These are phyloP conservation scores for Stramonita haemastoma DNA, from an alignment of 2,888 invertebrate species.

Conservation along the genomic window DNA sequence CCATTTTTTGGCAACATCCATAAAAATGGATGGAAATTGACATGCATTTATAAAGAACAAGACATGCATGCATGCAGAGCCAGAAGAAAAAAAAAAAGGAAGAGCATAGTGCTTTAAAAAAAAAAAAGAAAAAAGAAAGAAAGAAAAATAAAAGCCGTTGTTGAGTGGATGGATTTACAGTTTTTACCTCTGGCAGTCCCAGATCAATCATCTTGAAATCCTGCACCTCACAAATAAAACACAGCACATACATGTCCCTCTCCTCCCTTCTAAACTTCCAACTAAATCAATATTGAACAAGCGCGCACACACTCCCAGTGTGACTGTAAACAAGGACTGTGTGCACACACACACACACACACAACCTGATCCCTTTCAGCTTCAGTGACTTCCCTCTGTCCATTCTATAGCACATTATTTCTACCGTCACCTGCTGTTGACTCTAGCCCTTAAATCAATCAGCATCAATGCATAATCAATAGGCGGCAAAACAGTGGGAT, in stretches of 20 bases:
- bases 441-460: not conserved
- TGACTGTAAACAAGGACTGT: not conserved
- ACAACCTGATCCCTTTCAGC: not conserved
- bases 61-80: conserved; percentile 1
- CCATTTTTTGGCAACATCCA: too few relatives aligned
- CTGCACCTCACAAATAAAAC: conserved; percentile 16
- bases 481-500: not conserved
- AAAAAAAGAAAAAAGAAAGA: not conserved
- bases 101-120: not conserved
- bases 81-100: not conserved
- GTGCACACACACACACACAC: too few relatives aligned
- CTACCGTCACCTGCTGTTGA: not conserved
- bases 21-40: not conserved
- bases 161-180: not conserved
- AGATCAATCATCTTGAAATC: conserved; percentile 21
- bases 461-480: not conserved
- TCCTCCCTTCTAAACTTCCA: too few relatives aligned
- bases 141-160: not conserved
- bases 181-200: not conserved
- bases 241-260: not conserved
- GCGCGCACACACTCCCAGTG: not conserved
- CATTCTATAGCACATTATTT: not conserved
- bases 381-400: not conserved
- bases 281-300: too few relatives aligned
- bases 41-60: not conserved